phyloP scores from a whole-genome alignment of 1,140 invertebrate genomes.

The Subanguina moxae region DNA sequence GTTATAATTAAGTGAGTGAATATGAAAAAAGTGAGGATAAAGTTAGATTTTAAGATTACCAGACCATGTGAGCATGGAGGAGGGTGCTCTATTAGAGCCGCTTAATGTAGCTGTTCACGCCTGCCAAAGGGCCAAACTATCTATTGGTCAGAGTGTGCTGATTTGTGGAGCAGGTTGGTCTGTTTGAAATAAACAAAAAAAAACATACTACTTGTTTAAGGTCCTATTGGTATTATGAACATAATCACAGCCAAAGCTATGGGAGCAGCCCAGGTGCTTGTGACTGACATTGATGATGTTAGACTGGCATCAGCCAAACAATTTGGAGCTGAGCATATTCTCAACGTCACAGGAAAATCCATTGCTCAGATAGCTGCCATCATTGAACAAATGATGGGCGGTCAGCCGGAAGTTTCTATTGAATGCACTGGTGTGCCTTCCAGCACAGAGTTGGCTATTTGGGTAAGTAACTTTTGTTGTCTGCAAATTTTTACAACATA shows the following conservation, averaged over 20 bases:
- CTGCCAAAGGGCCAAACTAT: conserved; percentile 73
- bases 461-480: not conserved
- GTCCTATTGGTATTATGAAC: not conserved
- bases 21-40: not conserved
- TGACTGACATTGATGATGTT: conserved; percentile 1
- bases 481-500: not conserved
- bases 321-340: not conserved
- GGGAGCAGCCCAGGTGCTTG: not conserved
- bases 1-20: too few species aligned
- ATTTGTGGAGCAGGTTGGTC: conserved; percentile 68
- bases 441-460: not conserved
- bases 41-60: conserved; percentile 70
- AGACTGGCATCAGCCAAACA: not conserved
- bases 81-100: conserved; percentile 86
- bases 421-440: conserved; percentile 1
- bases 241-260: not conserved
- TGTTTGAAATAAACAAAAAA: too few species aligned
- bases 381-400: not conserved
- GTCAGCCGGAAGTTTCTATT: not conserved
- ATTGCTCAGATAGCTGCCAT: not conserved
- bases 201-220: too few species aligned
- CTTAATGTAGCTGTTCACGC: conserved; percentile 85
- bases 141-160: conserved; percentile 73
- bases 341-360: not conserved
- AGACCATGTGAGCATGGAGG: conserved; percentile 79